Conservation (phyloP, 1,140 invertebrate genomes). For the Bombus superbus region DNA sequence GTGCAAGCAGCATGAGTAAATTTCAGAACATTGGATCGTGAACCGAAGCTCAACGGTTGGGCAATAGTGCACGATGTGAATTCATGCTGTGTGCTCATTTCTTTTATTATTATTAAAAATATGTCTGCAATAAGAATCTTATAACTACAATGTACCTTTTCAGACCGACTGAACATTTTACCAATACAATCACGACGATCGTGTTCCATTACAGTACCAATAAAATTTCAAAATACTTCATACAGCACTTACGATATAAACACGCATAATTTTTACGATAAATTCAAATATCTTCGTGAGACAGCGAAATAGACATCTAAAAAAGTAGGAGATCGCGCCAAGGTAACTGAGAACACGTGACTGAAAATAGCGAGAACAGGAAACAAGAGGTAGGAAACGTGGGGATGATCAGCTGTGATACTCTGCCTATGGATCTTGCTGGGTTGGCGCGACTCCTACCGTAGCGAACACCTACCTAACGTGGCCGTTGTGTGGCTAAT, state of each 20-base stretch:
- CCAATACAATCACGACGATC: too few species aligned
- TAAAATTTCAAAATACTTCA: too few species aligned
- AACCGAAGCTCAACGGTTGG: not conserved
- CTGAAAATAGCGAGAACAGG: not conserved
- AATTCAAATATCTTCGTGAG: too few species aligned
- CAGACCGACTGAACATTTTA: too few species aligned
- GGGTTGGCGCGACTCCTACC: constrained; percentile 56
- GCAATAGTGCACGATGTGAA: constrained; percentile 2
- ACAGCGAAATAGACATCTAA: accelerated
- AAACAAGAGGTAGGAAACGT: not conserved
- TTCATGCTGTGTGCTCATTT: not conserved
- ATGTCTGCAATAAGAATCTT: too few species aligned
- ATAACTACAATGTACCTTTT: too few species aligned
- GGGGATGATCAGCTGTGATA: constrained; percentile 34
- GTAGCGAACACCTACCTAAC: constrained; percentile 71
- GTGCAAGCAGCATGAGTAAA: constrained; percentile 13
- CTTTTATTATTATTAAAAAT: too few species aligned
- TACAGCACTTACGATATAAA: too few species aligned
- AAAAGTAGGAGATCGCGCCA: not conserved
- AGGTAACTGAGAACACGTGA: not conserved
- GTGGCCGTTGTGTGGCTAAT: constrained; percentile 80
- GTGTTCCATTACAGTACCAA: too few species aligned
- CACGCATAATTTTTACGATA: too few species aligned
- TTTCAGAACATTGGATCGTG: not conserved
- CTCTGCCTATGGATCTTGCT: constrained; percentile 54